Base-by-base conservation (phyloP, 37 sponge, comb jelly and placozoan species). In the Beroe ovata region DNA sequence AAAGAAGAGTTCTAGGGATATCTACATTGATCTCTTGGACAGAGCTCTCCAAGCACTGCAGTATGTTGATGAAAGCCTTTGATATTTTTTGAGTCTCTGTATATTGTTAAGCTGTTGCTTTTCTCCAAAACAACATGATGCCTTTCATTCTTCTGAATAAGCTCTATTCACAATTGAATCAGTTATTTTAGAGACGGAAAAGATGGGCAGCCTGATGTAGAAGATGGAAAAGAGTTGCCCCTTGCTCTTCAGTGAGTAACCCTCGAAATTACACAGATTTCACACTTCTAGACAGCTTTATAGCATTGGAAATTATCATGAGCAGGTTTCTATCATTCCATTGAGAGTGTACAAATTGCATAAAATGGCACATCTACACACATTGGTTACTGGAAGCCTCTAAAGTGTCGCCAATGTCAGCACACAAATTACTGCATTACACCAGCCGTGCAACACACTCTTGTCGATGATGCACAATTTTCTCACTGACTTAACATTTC, bases 11-110 rank as follows among this genome's bases (percentile, higher is more conserved):
- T 30, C 84, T 4, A 39, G 38, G 38, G 84, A 77, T 19, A 42
- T 77, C 38, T 77, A 77, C 28, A 77, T 77, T 40, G 84, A 77
- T 20, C 84, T 77, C 26, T 54, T 77, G 1, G 84, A 77, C 54
- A 77, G 84, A 36, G 84, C 84, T n/a, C 54, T 77, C 8, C 54
- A 42, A 25, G 84, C 84, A n/a, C 41, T 77, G 41, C 84, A 77
- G 84, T 77, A 40, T 32, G 84, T 77, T 47, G n/a, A n/a, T n/a
- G n/a, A n/a, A n/a, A n/a, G n/a, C n/a, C n/a, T n/a, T n/a, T n/a
- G n/a, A n/a, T n/a, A n/a, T n/a, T n/a, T n/a, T n/a, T n/a, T n/a
- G n/a, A n/a, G n/a, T n/a, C n/a, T n/a, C n/a, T n/a, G n/a, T n/a
- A n/a, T n/a, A n/a, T n/a, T n/a, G n/a, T n/a, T n/a, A n/a, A n/a